A percentile compares a stretch with the other conserved stretches of the same genome.
Evolutionary conservation across 2,888 invertebrate genomes (phyloP).

Genomic region (Chrysodeixis includens): DNA sequence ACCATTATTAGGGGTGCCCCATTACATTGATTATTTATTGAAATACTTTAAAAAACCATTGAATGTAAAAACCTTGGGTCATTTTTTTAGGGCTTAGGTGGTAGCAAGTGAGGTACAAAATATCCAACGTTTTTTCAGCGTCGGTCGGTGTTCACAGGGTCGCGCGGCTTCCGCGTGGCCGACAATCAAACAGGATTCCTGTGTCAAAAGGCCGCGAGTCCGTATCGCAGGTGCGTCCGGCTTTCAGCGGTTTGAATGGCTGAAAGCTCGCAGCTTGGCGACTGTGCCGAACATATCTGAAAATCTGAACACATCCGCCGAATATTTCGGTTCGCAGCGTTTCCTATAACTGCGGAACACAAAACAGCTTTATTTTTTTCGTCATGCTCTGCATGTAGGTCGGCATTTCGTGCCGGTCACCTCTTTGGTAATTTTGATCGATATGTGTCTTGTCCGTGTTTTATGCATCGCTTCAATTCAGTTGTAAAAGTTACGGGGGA

Average conservation of each 20-base stretch:
- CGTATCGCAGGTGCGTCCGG: slow-evolving; percentile 43
- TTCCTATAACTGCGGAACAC: slow-evolving; percentile 28
- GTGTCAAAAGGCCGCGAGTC: slow-evolving; percentile 47
- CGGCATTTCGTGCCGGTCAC: slow-evolving; percentile 12
- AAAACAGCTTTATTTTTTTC: slow-evolving; percentile 15
- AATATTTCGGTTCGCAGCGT: slow-evolving; percentile 23
- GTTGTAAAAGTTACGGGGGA: slow-evolving; percentile 55
- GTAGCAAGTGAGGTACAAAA: slow-evolving; percentile 17
- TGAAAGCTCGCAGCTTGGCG: slow-evolving; percentile 34
- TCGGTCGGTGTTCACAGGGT: slow-evolving; percentile 16
- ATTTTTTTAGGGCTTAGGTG: background rate
- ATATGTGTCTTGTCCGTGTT: slow-evolving; percentile 33
- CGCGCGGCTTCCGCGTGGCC: slow-evolving; percentile 22
- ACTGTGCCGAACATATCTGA: slow-evolving; percentile 20
- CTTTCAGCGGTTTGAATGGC: slow-evolving; percentile 46
- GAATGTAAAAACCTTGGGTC: too few relatives aligned
- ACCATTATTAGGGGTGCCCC: slow-evolving; percentile 9
- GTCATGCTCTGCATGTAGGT: background rate
- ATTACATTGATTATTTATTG: too few relatives aligned
- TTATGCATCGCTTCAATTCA: slow-evolving; percentile 41
- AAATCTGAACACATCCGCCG: slow-evolving; percentile 26
- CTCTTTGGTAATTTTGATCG: slow-evolving; percentile 26
- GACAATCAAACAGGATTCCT: slow-evolving; percentile 45
- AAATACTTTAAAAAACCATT: too few relatives aligned
- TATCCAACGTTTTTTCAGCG: slow-evolving; percentile 28